Evolutionary conservation across 1,140 invertebrate species (phyloP), one percentile per base, ranked within the genome.

Genomic region (Apis mellifera): DNA sequence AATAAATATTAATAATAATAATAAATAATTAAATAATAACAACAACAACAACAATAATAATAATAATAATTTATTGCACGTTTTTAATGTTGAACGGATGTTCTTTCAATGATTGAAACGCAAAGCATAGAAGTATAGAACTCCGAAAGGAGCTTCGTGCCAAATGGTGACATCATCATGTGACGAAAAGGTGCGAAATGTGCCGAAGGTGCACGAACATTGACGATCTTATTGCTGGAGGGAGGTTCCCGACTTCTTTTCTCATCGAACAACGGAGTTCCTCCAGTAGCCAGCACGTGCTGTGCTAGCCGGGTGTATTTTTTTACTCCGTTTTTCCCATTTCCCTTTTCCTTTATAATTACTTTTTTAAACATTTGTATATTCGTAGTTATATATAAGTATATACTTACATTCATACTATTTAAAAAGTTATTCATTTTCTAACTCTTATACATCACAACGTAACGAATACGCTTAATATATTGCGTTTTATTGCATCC

Each of bases 201-300:
- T 59, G 1, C 52, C 86, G 86, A 75, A 52, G 59, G 62, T 75
- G 57, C 42, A 82, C 83, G 86, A 88, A 26, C 69, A 54, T 54
- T 32, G 64, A 13, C 54, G 70, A 80, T 64, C 48, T 50, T 54
- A n/a, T 55, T 17, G 70, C 75, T 82, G 71, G 85, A 79, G 69
- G 78, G 83, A 76, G 85, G 78, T 55, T 72, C 82, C 23, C 78
- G 81, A 76, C 77, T 86, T 86, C 78, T 80, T 81, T 85, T 74
- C 68, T 82, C 78, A 70, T 65, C 77, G 72, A 84, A 59, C 72
- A 60, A 83, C 85, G 77, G 78, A 77, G 57, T 32, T 72, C 81
- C 80, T 85, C 86, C 89, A 91, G 90, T 90, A 89, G 90, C 91
- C 90, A 90, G 91, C 91, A 91, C 90, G 91, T 92, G 91, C 91